phyloP scores from a whole-genome alignment of 2,797 vertebrate genomes.

The Gallirallus australis region DNA sequence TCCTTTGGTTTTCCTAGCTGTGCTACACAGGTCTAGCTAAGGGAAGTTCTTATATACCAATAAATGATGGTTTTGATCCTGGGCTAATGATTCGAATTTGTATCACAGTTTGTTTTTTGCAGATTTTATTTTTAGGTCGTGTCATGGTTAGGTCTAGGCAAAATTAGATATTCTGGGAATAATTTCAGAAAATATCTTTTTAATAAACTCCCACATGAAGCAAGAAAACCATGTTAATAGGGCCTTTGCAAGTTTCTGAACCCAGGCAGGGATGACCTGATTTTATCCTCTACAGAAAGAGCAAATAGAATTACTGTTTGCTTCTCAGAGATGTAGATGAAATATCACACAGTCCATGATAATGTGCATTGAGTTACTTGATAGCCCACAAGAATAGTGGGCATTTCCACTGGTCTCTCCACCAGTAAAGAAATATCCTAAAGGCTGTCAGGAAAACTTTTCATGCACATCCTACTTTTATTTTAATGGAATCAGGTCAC shows the following conservation, averaged over 20 bases:
- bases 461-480: not conserved
- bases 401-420: not conserved
- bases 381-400: not conserved
- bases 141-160: not conserved
- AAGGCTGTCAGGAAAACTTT: not conserved
- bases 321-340: not conserved
- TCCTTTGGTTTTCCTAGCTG: not conserved
- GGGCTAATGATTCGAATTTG: not conserved
- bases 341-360: not conserved
- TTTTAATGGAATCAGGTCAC: not conserved
- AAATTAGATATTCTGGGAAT: not conserved
- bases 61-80: not conserved
- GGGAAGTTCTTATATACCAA: not conserved
- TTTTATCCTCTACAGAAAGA: not conserved
- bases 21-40: not conserved
- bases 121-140: not conserved
- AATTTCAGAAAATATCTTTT: not conserved
- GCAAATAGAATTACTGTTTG: not conserved
- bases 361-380: not conserved
- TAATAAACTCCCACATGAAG: not conserved
- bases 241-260: not conserved
- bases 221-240: accelerated
- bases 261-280: not conserved
- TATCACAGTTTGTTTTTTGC: not conserved
- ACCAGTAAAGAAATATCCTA: not conserved